These are phyloP conservation scores for Cossypha dichroa DNA, from an alignment of 2,797 vertebrate genomes.

Conservation along the genomic window DNA sequence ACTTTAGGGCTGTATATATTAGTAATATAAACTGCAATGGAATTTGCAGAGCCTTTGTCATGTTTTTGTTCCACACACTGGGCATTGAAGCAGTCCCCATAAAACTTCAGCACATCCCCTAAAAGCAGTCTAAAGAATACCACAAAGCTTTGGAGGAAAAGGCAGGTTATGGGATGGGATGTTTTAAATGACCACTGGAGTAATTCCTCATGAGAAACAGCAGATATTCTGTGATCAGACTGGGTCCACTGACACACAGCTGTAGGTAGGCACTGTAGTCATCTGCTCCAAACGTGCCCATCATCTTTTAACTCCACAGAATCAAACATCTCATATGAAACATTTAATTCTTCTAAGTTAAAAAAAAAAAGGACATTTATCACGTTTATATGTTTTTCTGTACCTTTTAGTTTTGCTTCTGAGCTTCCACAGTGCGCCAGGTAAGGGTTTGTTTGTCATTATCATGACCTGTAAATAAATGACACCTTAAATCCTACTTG, in stretches of 20 bases:
- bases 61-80: not conserved
- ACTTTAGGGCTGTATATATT: not conserved
- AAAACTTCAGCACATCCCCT: not conserved
- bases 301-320: not conserved
- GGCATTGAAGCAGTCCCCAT: not conserved
- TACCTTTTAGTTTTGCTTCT: not conserved
- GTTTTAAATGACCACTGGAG: not conserved
- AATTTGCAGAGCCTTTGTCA: not conserved
- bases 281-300: not conserved
- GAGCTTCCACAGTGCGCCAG: not conserved
- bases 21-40: not conserved
- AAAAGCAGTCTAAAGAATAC: not conserved
- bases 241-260: not conserved
- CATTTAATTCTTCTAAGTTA: not conserved
- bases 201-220: not conserved
- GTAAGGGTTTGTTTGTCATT: conserved; percentile 2
- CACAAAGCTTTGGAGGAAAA: not conserved
- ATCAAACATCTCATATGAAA: not conserved
- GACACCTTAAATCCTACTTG: not conserved
- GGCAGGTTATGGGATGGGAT: not conserved
- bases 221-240: not conserved
- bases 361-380: not conserved
- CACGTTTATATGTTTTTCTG: not conserved
- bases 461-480: conserved; percentile 13
- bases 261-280: not conserved